phyloP scores from a whole-genome alignment of 2,113 vertebrate species.

The Apus apus region DNA sequence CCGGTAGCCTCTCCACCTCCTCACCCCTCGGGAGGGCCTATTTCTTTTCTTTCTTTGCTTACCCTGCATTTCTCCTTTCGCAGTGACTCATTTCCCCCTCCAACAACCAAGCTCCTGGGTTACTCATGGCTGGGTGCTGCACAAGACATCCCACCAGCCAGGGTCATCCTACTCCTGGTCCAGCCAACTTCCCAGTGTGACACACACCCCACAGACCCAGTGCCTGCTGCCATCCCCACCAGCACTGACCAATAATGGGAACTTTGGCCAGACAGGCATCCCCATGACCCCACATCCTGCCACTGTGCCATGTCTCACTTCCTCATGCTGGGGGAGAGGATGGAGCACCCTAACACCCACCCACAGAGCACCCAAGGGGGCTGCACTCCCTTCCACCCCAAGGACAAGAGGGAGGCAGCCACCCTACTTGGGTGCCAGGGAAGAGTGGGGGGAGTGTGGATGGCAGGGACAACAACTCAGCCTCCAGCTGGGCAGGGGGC shows the following conservation, averaged over 20 bases:
- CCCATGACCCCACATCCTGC: background rate
- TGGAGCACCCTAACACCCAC: background rate
- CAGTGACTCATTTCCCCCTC: conserved; percentile 59
- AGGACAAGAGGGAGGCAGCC: background rate
- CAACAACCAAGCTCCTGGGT: background rate
- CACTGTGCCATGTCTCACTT: background rate
- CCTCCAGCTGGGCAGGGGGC: background rate
- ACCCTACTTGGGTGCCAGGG: background rate
- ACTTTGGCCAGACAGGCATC: background rate
- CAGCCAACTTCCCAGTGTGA: background rate
- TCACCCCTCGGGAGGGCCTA: background rate
- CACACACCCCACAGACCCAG: fast-evolving
- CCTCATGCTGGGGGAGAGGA: background rate
- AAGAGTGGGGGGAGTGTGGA: background rate
- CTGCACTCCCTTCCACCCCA: background rate
- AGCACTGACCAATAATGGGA: background rate
- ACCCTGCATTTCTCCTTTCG: conserved; percentile 11
- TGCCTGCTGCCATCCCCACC: fast-evolving
- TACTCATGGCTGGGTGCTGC: background rate
- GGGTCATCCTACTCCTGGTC: background rate
- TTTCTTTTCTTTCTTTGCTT: background rate
- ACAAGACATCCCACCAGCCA: background rate
- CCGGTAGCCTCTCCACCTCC: background rate
- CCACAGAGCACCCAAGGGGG: fast-evolving
- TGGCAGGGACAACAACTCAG: background rate